A percentile compares a stretch with the other conserved stretches of the same genome.
phyloP scores from a whole-genome alignment of 53 echinoderm and acorn worm genomes.

The Antedon mediterranea region DNA sequence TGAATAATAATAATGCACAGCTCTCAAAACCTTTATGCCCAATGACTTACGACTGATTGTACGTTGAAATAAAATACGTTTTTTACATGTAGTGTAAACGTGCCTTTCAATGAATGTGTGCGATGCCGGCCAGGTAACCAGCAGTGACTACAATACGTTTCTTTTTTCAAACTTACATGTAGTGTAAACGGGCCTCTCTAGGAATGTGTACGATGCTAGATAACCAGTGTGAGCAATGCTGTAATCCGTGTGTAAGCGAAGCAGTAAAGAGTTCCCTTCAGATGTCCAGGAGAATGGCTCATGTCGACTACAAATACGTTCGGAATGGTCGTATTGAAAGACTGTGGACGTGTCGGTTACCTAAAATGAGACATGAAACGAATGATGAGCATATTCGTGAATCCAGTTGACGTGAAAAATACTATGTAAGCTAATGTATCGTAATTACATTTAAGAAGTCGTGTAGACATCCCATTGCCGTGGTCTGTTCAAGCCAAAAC shows the following conservation, averaged over 20 bases:
- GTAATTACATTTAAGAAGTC: not conserved
- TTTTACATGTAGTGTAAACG: slow-evolving; percentile 2
- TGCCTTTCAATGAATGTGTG: slow-evolving; percentile 13
- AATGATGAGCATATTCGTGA: no score
- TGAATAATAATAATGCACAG: not conserved
- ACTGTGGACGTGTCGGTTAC: not conserved
- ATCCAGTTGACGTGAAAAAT: no score
- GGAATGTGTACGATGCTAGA: slow-evolving; percentile 12
- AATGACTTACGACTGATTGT: no score
- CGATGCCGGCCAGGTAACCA: slow-evolving; percentile 26
- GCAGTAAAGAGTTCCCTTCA: slow-evolving; percentile 11
- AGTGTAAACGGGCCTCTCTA: not conserved
- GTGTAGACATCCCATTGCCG: not conserved
- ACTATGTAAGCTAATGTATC: no score
- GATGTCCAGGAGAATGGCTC: slow-evolving; percentile 37
- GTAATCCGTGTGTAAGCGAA: not conserved
- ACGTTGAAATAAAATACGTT: no score
- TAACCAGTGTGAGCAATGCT: slow-evolving; percentile 22
- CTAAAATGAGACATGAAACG: no score
- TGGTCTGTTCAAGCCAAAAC: not conserved
- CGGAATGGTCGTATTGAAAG: not conserved
- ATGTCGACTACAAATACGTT: slow-evolving; percentile 5
- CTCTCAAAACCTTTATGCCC: no score
- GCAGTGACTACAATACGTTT: no score
- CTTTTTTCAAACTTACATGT: slow-evolving; percentile 7